Evolutionary conservation across 2,888 invertebrate species (phyloP).

Genomic region (Heteropelma amictum): DNA sequence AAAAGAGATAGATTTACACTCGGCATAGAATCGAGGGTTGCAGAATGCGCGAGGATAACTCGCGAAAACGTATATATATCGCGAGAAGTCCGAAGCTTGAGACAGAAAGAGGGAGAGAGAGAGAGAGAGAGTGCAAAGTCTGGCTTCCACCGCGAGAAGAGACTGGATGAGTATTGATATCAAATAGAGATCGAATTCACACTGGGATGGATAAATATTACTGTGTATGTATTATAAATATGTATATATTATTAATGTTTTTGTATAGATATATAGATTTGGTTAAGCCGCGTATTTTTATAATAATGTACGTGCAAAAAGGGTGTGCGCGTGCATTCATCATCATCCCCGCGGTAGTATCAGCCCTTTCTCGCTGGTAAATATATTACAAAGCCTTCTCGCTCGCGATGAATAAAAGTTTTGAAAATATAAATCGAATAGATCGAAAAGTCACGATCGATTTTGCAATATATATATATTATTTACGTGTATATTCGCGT

Average conservation of each 20-base stretch:
- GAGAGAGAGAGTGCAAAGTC: slow-evolving; percentile 39
- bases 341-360: slow-evolving; percentile 44
- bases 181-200: slow-evolving; percentile 69
- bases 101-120: slow-evolving; percentile 27
- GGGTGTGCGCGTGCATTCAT: slow-evolving; percentile 56
- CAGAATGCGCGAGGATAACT: slow-evolving; percentile 48
- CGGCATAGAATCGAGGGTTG: slow-evolving; percentile 48
- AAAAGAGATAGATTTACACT: slow-evolving; percentile 12
- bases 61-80: slow-evolving; percentile 66
- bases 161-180: slow-evolving; percentile 63
- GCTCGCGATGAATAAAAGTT: slow-evolving; percentile 7
- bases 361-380: slow-evolving; percentile 36
- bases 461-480: slow-evolving; percentile 6
- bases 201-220: slow-evolving; percentile 22
- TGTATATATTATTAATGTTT: neutral
- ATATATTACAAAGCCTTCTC: slow-evolving; percentile 28
- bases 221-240: neutral
- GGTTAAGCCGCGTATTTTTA: slow-evolving; percentile 34
- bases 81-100: slow-evolving; percentile 61
- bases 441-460: slow-evolving; percentile 48
- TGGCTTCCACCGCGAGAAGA: slow-evolving; percentile 29
- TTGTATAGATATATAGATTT: neutral
- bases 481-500: neutral
- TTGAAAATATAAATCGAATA: slow-evolving; percentile 48
- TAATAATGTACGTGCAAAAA: slow-evolving; percentile 56